Evolutionary conservation across 2,888 invertebrate genomes (phyloP), one percentile per base, ranked within the genome.

Genomic region (Rhagophthalmus giganteus): DNA sequence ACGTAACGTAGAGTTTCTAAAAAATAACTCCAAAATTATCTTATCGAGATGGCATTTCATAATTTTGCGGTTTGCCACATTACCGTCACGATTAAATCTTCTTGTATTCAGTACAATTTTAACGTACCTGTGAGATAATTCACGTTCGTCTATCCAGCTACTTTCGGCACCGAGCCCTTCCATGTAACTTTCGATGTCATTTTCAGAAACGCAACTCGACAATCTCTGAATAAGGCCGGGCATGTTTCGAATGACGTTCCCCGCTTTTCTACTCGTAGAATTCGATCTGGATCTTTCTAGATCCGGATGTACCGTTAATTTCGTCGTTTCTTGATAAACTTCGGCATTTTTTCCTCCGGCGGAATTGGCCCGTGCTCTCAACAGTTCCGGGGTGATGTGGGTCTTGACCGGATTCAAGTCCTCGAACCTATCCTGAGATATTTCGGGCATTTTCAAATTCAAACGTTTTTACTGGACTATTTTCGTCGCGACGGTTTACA

Each of bases 101-200:
- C n/a, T n/a, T n/a, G n/a, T n/a, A n/a, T n/a, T n/a, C n/a, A n/a
- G n/a, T n/a, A n/a, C n/a, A n/a, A n/a, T n/a, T n/a, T n/a, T 6
- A 3, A 41, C 20, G 64, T 73, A 83, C 83, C 83, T 83, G 78
- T 83, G 82, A 34, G 79, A 77, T 9, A 81, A 68, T 15, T 76
- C 78, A 60, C 84, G 74, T 63, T 78, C 79, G 70, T 83, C 81
- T 51, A 80, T 75, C 81, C 80, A 81, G 31, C 74, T 74, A 26
- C 66, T 66, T 37, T 78, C 75, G 25, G 69, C 70, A 3, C 61
- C 47, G 47, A 79, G 69, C 1, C 80, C 79, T 57, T 79, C 79
- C n/a, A 78, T 78, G 64, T 79, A 81, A 62, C 78, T 77, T 60
- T 82, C 82, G 39, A 81, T 60, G 55, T 82, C 82, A 26, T 75